Evolutionary conservation across 2,113 vertebrate genomes (phyloP).

Genomic region (Etheostoma spectabile): DNA sequence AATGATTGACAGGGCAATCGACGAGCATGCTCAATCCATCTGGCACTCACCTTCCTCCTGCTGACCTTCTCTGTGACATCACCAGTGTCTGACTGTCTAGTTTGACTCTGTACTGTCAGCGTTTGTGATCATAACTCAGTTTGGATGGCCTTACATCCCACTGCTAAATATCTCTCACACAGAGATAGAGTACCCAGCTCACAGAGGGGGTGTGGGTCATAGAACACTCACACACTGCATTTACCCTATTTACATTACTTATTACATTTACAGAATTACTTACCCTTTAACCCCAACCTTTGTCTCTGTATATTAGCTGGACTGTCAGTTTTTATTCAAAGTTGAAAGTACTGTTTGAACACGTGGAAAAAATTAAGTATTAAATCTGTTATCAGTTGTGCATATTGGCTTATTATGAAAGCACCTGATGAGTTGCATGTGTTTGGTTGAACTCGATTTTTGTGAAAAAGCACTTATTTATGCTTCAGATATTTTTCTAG

Average conservation of each 20-base stretch:
- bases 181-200: slow-evolving; percentile 14
- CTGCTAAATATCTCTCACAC: slow-evolving; percentile 36
- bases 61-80: slow-evolving; percentile 69
- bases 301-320: background rate
- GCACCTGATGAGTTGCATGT: background rate
- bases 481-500: background rate
- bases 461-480: background rate
- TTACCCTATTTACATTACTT: background rate
- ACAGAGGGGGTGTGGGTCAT: slow-evolving; percentile 13
- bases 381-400: background rate
- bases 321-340: background rate
- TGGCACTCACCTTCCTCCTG: slow-evolving; percentile 37
- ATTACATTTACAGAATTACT: slow-evolving; percentile 1
- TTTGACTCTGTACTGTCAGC: slow-evolving; percentile 1
- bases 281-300: slow-evolving; percentile 10
- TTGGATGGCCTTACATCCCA: slow-evolving; percentile 33
- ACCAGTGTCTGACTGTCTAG: slow-evolving; percentile 42
- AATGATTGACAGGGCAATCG: slow-evolving; percentile 74
- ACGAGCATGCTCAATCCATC: slow-evolving; percentile 33
- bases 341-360: background rate
- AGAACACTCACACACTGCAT: slow-evolving; percentile 8
- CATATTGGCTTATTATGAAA: background rate
- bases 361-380: background rate
- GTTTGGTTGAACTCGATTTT: too few species aligned
- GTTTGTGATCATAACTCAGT: slow-evolving; percentile 51